These are phyloP conservation scores for Anthonomus grandis DNA, from an alignment of 1,140 invertebrate species.

Conservation along the genomic window DNA sequence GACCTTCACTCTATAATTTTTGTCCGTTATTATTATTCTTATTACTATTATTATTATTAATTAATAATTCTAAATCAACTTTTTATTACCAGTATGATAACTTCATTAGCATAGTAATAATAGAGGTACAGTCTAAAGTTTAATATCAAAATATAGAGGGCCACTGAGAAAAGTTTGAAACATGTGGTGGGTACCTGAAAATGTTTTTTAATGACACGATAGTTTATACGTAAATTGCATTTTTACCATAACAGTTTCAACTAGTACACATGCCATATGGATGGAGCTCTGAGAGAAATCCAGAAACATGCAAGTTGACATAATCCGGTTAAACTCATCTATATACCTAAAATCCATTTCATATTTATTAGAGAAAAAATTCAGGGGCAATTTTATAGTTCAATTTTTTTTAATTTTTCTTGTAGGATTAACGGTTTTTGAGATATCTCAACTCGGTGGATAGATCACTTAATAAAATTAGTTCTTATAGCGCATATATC, in stretches of 20 bases:
- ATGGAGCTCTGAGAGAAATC: conserved; percentile 11
- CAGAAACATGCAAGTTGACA: conserved; percentile 7
- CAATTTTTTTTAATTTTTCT: no score
- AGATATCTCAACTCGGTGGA: no score
- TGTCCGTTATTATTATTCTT: no score
- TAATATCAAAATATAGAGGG: not conserved
- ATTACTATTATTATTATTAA: no score
- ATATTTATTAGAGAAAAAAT: no score
- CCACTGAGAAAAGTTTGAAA: not conserved
- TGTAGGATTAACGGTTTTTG: no score
- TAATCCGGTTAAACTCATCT: not conserved
- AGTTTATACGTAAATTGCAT: not conserved
- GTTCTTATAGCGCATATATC: no score
- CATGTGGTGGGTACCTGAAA: not conserved
- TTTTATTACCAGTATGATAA: conserved; percentile 4
- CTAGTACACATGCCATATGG: conserved; percentile 8
- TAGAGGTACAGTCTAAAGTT: conserved; percentile 7
- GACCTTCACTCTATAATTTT: conserved; percentile 5
- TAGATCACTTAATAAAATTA: no score
- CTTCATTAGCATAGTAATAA: conserved; percentile 11
- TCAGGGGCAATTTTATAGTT: no score
- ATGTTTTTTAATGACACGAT: not conserved
- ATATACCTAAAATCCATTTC: conserved; percentile 1
- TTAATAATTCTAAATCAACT: not conserved
- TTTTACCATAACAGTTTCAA: conserved; percentile 2